These are phyloP conservation scores for Ormia ochracea DNA, from an alignment of 2,888 invertebrate genomes.

Conservation along the genomic window DNA sequence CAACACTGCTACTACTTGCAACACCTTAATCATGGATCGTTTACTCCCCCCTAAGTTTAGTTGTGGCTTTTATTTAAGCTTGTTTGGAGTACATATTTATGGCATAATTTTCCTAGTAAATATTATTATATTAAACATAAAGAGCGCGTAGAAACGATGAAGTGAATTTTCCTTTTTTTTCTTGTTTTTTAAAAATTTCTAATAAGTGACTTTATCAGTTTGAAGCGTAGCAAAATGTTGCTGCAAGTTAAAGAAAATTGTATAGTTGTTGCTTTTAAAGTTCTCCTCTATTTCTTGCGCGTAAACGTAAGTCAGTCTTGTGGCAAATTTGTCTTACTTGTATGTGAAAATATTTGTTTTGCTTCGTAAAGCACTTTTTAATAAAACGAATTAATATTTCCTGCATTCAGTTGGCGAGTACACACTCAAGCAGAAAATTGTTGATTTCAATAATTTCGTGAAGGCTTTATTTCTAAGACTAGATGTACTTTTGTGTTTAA, in stretches of 20 bases:
- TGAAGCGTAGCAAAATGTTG: neutral
- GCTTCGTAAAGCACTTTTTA: neutral
- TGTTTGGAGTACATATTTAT: slow-evolving; percentile 51
- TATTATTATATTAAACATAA: slow-evolving; percentile 28
- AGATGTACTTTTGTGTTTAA: slow-evolving; percentile 16
- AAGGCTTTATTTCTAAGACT: neutral
- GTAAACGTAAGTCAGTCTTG: slow-evolving; percentile 10
- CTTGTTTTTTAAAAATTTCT: neutral
- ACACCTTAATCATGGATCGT: slow-evolving; percentile 1
- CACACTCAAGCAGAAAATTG: neutral
- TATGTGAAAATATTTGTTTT: slow-evolving; percentile 35
- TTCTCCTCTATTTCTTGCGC: slow-evolving; percentile 15
- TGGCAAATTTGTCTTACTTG: slow-evolving; percentile 19
- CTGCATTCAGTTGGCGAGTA: slow-evolving; percentile 2
- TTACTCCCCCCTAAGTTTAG: neutral
- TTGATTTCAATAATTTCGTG: neutral
- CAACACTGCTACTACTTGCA: neutral
- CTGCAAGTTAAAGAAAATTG: neutral
- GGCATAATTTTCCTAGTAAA: slow-evolving; percentile 57
- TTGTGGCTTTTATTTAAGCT: slow-evolving; percentile 11
- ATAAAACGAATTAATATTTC: slow-evolving; percentile 57
- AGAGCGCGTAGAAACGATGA: neutral
- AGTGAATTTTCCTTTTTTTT: neutral
- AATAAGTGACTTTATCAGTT: neutral
- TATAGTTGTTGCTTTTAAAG: neutral